Evolutionary conservation across 2,888 invertebrate species (phyloP).

Genomic region (Laothoe populi): DNA sequence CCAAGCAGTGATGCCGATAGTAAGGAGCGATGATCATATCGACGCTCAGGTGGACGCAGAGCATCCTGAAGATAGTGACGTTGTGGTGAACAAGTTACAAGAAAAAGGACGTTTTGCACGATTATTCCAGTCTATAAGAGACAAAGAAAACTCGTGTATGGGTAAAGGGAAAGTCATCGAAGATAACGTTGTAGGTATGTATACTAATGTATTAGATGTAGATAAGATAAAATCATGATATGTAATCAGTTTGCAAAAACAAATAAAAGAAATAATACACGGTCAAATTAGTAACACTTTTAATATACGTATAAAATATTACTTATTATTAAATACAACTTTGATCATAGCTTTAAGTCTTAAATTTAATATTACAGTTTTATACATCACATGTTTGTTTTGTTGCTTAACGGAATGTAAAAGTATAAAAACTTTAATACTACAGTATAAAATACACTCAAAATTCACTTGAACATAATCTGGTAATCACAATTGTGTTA

Average conservation of each 20-base stretch:
- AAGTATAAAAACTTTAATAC: too few relatives aligned
- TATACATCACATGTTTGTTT: too few relatives aligned
- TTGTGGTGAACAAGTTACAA: constrained; percentile 66
- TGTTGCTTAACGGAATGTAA: too few relatives aligned
- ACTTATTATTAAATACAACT: too few relatives aligned
- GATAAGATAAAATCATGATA: not conserved
- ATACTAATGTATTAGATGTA: not conserved
- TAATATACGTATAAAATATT: too few relatives aligned
- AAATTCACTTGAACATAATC: too few relatives aligned
- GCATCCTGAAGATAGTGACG: constrained; percentile 64
- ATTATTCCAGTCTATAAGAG: constrained; percentile 73
- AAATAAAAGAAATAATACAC: too few relatives aligned
- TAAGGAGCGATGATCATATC: constrained; percentile 75
- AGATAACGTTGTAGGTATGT: constrained; percentile 69
- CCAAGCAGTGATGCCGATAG: constrained; percentile 80
- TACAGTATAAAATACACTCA: too few relatives aligned
- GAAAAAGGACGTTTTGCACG: constrained; percentile 75
- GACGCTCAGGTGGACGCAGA: constrained; percentile 54
- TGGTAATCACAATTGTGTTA: too few relatives aligned
- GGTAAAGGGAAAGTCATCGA: constrained; percentile 80
- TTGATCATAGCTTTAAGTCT: too few relatives aligned
- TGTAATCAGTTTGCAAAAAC: not conserved
- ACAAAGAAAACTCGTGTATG: constrained; percentile 79
- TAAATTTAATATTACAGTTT: too few relatives aligned
- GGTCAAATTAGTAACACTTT: too few relatives aligned